Evolutionary conservation across 2,113 vertebrate genomes (phyloP), one percentile per base, ranked within the genome.

Genomic region (Trematomus loennbergii): DNA sequence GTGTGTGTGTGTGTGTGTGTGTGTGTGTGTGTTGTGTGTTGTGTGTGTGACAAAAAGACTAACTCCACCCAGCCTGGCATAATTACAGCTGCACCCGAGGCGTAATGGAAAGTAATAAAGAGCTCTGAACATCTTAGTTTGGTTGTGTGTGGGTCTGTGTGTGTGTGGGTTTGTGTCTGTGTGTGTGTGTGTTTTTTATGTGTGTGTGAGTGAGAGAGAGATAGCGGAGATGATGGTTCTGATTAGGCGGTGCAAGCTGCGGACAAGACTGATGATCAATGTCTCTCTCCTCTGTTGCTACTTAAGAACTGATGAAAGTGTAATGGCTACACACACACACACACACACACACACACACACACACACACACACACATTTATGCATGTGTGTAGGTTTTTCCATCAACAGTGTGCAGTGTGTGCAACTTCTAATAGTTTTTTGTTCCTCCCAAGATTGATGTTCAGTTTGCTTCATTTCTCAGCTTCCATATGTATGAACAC

Each of bases 201-300:
- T n/a, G n/a, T n/a, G n/a, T n/a, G n/a, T n/a, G n/a, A n/a, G n/a
- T n/a, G n/a, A n/a, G n/a, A n/a, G n/a, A n/a, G n/a, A n/a, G n/a
- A n/a, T n/a, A n/a, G n/a, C n/a, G n/a, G 86, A 88, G 90, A 92
- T 91, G 71, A 92, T 91, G 85, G 62, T 25, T 88, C 79, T 93
- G 91, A 91, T 93, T 93, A 93, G 75, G 49, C 46, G 18, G 36
- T 83, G 80, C 78, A 85, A 87, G 82, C 79, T 85, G 72, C 75
- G 85, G 83, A 88, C 80, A 73, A 85, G 72, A 74, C 67, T 50
- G 57, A 77, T 91, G 87, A 92, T 92, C 88, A 91, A 87, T 90
- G 81, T 78, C 46, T 86, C 33, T 58, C n/a, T 20, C 68, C 45
- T 79, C 40, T 25, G 15, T 61, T 79, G 63, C 68, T 81, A 58